A percentile compares a stretch with the other conserved stretches of the same genome.
Evolutionary conservation across 2,113 vertebrate genomes (phyloP).

Genomic region (Atrichornis clamosus): DNA sequence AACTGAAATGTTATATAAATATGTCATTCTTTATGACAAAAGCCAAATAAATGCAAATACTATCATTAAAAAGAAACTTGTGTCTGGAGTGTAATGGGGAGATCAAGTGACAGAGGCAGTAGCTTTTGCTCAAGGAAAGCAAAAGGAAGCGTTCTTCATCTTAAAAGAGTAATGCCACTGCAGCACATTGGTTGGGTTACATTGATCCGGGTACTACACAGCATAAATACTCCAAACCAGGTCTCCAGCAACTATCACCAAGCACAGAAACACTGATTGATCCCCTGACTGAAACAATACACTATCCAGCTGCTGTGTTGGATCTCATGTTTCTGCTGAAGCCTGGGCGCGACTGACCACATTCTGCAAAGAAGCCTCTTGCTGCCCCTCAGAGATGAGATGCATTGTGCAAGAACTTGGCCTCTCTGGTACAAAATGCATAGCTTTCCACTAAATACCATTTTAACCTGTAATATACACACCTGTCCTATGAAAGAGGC

Average conservation of each 20-base stretch:
- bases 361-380: background rate
- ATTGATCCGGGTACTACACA: background rate
- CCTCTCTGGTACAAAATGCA: background rate
- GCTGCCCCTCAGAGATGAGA: background rate
- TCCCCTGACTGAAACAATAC: background rate
- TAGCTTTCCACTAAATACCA: background rate
- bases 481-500: background rate
- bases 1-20: slow-evolving; percentile 35
- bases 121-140: background rate
- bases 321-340: background rate
- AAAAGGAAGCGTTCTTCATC: accelerated
- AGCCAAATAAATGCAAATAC: slow-evolving; percentile 38
- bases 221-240: background rate
- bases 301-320: background rate
- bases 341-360: background rate
- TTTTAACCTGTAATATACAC: background rate
- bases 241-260: background rate
- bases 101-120: background rate
- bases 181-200: background rate
- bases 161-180: background rate
- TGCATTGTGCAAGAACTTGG: accelerated
- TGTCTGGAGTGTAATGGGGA: background rate
- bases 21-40: slow-evolving; percentile 41
- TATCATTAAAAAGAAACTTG: slow-evolving; percentile 20
- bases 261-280: background rate